Conservation (phyloP, 2,888 invertebrate genomes). For the Nomada fucata region DNA sequence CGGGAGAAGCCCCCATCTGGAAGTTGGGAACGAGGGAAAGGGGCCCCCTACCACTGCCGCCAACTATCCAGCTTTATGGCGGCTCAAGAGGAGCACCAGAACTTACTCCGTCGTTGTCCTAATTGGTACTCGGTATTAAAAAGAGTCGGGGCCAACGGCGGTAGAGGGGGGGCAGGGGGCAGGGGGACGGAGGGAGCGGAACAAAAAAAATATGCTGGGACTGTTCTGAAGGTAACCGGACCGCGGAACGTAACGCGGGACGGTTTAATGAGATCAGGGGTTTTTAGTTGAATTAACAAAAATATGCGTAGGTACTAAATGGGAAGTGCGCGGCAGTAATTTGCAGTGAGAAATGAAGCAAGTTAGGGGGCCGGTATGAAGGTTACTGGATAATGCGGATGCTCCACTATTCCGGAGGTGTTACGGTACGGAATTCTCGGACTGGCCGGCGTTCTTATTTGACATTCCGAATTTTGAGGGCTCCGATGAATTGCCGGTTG, state of each 20-base stretch:
- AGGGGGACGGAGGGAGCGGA: background rate
- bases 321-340: constrained; percentile 50
- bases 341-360: constrained; percentile 55
- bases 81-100: constrained; percentile 69
- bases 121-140: constrained; percentile 70
- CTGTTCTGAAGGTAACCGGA: constrained; percentile 58
- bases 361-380: constrained; percentile 39
- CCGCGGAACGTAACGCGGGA: constrained; percentile 54
- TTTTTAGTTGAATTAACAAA: constrained; percentile 66
- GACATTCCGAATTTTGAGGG: background rate
- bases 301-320: constrained; percentile 54
- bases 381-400: constrained; percentile 41
- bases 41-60: constrained; percentile 24
- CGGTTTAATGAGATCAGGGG: constrained; percentile 66
- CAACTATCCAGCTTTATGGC: constrained; percentile 66
- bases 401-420: constrained; percentile 1
- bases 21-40: constrained; percentile 57
- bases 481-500: background rate
- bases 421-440: constrained; percentile 15
- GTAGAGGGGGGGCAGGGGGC: background rate
- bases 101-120: constrained; percentile 67
- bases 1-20: constrained; percentile 66
- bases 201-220: constrained; percentile 37
- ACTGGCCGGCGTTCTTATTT: background rate
- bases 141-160: constrained; percentile 37